Conservation (phyloP, 1,140 invertebrate species). For the Cheumatopsyche charites region DNA sequence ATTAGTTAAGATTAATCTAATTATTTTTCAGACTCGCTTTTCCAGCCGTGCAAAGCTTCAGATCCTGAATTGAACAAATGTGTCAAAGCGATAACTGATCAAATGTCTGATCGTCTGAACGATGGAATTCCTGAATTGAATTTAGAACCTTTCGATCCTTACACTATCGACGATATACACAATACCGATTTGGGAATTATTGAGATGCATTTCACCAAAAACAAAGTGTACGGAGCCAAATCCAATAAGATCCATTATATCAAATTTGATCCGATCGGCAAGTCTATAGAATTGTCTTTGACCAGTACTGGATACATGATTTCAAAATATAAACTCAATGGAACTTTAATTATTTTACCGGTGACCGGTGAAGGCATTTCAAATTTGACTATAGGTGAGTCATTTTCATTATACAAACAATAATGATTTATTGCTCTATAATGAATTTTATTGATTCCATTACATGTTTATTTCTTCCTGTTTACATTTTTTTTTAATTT, state of each 20-base stretch:
- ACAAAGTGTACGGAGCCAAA: constrained; percentile 51
- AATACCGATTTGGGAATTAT: constrained; percentile 51
- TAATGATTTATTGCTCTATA: too few relatives aligned
- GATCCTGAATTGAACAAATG: constrained; percentile 45
- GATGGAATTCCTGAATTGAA: constrained; percentile 51
- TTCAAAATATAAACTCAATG: constrained; percentile 53
- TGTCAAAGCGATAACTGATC: constrained; percentile 50
- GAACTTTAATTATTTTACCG: constrained; percentile 54
- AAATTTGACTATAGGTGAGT: constrained; percentile 56
- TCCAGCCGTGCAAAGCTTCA: constrained; percentile 11
- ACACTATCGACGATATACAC: constrained; percentile 50
- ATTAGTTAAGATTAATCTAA: not conserved
- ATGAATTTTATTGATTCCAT: too few relatives aligned
- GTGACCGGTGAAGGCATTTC: constrained; percentile 55
- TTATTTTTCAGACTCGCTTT: constrained; percentile 2
- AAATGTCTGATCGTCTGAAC: constrained; percentile 50
- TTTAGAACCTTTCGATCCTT: constrained; percentile 52
- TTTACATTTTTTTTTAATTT: too few relatives aligned
- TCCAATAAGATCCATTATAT: constrained; percentile 51
- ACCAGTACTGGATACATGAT: constrained; percentile 52
- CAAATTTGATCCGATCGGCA: constrained; percentile 39
- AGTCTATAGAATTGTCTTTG: constrained; percentile 49
- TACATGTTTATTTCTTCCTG: too few relatives aligned
- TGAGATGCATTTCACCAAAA: constrained; percentile 52
- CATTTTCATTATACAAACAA: too few relatives aligned